These are phyloP conservation scores for Cylas formicarius DNA, from an alignment of 1,140 invertebrate genomes.

Conservation along the genomic window DNA sequence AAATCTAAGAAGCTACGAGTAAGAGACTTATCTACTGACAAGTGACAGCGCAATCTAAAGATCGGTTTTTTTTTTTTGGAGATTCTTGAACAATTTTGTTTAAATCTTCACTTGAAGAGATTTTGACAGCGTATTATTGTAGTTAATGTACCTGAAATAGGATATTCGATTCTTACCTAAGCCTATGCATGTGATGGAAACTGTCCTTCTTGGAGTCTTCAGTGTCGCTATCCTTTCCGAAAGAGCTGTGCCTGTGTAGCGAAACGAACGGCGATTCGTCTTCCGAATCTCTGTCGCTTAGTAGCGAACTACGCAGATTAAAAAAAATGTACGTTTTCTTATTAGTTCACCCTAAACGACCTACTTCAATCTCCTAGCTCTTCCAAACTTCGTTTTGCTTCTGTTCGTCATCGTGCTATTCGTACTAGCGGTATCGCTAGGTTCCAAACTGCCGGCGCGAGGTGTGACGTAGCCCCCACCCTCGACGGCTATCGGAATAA, in stretches of 20 bases:
- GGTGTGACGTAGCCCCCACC: constrained; percentile 76
- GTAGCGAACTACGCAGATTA: constrained; percentile 48
- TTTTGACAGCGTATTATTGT: no score
- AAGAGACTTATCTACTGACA: background rate
- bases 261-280: constrained; percentile 52
- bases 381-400: constrained; percentile 41
- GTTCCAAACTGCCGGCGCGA: constrained; percentile 64
- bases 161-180: constrained; percentile 47
- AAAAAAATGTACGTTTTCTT: constrained; percentile 11
- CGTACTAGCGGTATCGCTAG: constrained; percentile 53
- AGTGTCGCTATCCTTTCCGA: constrained; percentile 46
- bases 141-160: no score
- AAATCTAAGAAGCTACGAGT: background rate
- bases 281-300: constrained; percentile 64
- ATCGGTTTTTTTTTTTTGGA: constrained; percentile 1
- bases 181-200: constrained; percentile 62
- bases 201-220: constrained; percentile 48
- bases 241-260: constrained; percentile 41
- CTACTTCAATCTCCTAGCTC: constrained; percentile 48
- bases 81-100: no score
- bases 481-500: constrained; percentile 85
- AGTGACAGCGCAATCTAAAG: background rate
- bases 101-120: no score
- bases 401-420: constrained; percentile 40
- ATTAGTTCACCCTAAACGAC: constrained; percentile 11